Base-by-base conservation (phyloP, 1,140 invertebrate genomes). In the Drosophila sp. region DNA sequence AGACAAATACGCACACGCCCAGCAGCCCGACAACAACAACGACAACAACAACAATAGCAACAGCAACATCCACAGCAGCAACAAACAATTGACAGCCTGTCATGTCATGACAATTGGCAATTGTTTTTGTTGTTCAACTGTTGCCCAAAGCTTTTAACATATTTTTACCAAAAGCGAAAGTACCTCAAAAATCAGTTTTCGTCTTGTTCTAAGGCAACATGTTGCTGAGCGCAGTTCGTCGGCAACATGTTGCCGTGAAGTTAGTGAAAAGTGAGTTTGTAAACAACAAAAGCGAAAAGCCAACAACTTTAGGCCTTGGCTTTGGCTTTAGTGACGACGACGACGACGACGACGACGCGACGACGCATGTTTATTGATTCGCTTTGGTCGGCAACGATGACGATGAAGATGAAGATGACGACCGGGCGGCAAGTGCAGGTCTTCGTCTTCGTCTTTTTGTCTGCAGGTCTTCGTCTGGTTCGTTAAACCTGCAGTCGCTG, bases 131-230 rank as follows among this genome's bases (percentile, higher is more conserved):
- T 66, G 54, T 71, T 70, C 17, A 47, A 27, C 44, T 50, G 50
- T 63, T 79, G 70, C 80, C 84, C 65, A 70, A 84, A 80, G 84
- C 84, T 84, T 66, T 89, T 89, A 89, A 89, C 84, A 90, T 84
- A 80, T 89, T 80, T 89, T 84, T 84, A 68, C 70, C 66, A 79
- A 86, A 79, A 86, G 78, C 82, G 82, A 85, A 85, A 85, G 82
- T 50, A 50, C 44, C 7, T 27, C n/a, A 17, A 41, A 63, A 64
- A 71, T 10, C 11, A 2, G 1, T 27, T 50, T 50, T 50, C 44
- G 44, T 50, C 44, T 50, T 50, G 44, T 50, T 50, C 44, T 50
- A 50, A 50, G 44, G 44, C 44, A 50, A 50, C 44, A 50, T 50
- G 17, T 38, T 65, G 47, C 60, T 65, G 32, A 25, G 4, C 1